Base-by-base conservation (phyloP, 2,113 vertebrate genomes). In the Ondatra zibethicus region DNA sequence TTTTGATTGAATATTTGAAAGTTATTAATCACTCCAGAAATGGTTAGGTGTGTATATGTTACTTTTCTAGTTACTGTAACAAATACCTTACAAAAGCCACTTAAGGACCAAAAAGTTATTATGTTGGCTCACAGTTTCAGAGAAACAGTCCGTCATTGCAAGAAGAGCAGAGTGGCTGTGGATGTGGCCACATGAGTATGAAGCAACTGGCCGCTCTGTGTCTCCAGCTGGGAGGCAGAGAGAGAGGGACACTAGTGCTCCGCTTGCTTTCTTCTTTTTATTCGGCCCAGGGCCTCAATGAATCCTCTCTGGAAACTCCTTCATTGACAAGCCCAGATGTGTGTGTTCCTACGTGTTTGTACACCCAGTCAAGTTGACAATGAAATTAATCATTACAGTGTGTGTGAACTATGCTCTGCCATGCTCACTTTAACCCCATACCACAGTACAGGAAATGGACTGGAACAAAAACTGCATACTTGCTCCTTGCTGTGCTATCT, bases 1-100 rank as follows among this genome's bases (percentile, higher is more conserved):
- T 95, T 92, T 58, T 92, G 50, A 65, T 70, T 33, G 65, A 25
- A 92, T 27, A 82, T 89, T 39, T 78, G 55, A 78, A 95, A 88
- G 87, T 76, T 73, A 8, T 78, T 66, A 87, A 50, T 52, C 42
- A 66, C 10, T 70, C 11, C 47, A 70, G 58, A 97, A 88, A 61
- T 63, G 9, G 0, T 81, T 82, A 90, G 61, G 31, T 19, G 9
- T 33, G 1, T 47, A 8, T 50, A 29, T 87, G 45, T 68, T 36
- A 36, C 19, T 36, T 50, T 33, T 68, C 19, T 7, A 47, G 45
- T 68, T 86, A 19, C 85, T 87, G 8, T 16, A 13, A 50, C 42
- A 87, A 68, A 47, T 19, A 47, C 4, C 9, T 33, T 23, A 11
- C 29, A 50, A 68, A 87, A 87, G 65, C 12, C 68, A n/a, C 63